Evolutionary conservation across 2,113 vertebrate species (phyloP).

Genomic region (Malurus alboscapulatus): DNA sequence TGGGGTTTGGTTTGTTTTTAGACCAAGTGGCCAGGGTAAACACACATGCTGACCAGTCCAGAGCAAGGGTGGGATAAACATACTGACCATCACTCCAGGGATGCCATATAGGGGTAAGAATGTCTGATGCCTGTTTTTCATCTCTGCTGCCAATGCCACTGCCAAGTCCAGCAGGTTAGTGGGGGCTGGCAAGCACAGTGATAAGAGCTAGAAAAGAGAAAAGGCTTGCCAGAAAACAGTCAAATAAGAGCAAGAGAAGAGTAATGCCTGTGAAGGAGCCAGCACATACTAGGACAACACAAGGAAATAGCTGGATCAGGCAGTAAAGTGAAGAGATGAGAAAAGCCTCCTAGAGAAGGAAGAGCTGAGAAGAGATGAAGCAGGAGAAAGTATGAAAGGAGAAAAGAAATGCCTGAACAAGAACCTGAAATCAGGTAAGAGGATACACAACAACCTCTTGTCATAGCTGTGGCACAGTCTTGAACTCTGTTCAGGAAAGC

Average conservation of each 20-base stretch:
- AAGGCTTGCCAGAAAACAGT: not conserved
- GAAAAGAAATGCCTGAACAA: not conserved
- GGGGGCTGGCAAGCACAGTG: not conserved
- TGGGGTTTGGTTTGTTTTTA: not conserved
- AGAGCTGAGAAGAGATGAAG: not conserved
- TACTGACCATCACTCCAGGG: not conserved
- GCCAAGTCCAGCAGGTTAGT: constrained; percentile 22
- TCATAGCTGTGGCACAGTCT: not conserved
- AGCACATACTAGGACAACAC: not conserved
- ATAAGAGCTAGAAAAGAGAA: not conserved
- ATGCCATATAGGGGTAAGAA: constrained; percentile 40
- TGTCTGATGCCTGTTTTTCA: not conserved
- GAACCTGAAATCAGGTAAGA: not conserved
- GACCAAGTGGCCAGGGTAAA: not conserved
- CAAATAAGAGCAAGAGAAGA: not conserved
- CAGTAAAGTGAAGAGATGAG: not conserved
- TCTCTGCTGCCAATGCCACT: not conserved
- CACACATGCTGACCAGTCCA: not conserved
- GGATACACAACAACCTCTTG: not conserved
- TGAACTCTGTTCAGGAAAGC: not conserved
- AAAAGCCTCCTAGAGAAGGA: not conserved
- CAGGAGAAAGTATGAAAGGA: not conserved
- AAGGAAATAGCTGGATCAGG: not conserved
- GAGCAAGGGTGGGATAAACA: not conserved
- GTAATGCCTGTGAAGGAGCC: not conserved